These are phyloP conservation scores for Calidris pygmaea DNA, from an alignment of 2,113 vertebrate genomes.

Conservation along the genomic window DNA sequence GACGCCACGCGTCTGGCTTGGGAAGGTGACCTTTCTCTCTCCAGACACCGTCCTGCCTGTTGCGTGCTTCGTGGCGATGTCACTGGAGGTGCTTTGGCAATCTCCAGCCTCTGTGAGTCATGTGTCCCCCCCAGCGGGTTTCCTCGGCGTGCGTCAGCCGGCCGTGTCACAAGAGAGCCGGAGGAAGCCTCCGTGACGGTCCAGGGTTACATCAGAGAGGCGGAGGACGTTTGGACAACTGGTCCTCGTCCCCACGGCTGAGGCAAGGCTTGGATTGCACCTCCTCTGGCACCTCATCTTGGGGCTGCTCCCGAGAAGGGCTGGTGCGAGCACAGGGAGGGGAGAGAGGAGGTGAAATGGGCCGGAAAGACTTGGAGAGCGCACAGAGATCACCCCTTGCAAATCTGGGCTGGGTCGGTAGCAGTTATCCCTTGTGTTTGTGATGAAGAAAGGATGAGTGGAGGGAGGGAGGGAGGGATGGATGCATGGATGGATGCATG, in stretches of 20 bases:
- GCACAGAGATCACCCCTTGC: not conserved
- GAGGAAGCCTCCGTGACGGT: not conserved
- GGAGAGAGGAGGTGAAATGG: not conserved
- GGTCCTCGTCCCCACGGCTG: not conserved
- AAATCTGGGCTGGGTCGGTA: not conserved
- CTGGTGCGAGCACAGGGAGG: not conserved
- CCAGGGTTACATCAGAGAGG: conserved; percentile 1
- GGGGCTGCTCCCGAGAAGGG: not conserved
- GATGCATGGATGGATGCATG: not conserved
- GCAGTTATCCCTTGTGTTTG: not conserved
- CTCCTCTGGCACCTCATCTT: not conserved
- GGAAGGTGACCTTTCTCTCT: not conserved
- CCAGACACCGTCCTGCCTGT: not conserved
- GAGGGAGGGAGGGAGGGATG: not conserved
- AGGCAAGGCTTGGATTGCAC: not conserved
- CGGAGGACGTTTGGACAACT: not conserved
- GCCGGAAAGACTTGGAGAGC: not conserved
- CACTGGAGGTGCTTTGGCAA: not conserved
- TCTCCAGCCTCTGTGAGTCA: not conserved
- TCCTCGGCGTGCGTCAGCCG: not conserved
- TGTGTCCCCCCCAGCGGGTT: not conserved
- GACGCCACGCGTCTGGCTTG: rapidly evolving
- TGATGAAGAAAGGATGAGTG: not conserved
- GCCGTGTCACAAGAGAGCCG: not conserved
- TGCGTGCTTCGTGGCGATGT: not conserved